Percentiles rank a stretch among this genome's conserved stretches.
Conservation (phyloP, 2,888 invertebrate genomes). For the Periphyllus acericola region DNA sequence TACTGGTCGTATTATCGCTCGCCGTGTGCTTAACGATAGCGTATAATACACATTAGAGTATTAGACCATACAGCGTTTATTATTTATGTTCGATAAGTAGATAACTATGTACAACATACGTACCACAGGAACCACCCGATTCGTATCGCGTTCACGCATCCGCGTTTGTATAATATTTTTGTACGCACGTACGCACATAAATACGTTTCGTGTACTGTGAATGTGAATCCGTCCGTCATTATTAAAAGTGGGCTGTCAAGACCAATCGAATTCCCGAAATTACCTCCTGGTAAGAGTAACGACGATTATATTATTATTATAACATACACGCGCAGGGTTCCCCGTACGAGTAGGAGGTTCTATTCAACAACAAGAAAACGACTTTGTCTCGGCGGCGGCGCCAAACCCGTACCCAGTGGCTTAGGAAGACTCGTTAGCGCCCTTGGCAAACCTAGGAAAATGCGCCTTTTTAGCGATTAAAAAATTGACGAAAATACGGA, state of each 20-base stretch:
- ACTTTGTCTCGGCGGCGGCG: background rate
- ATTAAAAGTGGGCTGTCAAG: conserved; percentile 40
- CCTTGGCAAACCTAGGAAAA: too few relatives aligned
- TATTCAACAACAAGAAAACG: conserved; percentile 20
- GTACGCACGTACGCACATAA: background rate
- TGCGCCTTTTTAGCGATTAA: too few relatives aligned
- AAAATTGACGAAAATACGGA: too few relatives aligned
- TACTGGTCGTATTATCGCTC: background rate
- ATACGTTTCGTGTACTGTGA: background rate
- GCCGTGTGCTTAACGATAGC: background rate
- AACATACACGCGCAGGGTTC: background rate
- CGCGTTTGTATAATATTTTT: too few relatives aligned
- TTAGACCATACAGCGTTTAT: background rate
- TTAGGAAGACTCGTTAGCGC: background rate
- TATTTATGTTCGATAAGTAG: background rate
- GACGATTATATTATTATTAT: background rate
- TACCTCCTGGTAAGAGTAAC: background rate
- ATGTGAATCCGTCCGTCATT: conserved; percentile 22
- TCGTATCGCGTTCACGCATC: background rate
- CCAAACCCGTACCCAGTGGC: too few relatives aligned
- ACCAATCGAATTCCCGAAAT: conserved; percentile 31
- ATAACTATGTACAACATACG: background rate
- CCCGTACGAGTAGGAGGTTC: conserved; percentile 10
- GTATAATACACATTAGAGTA: background rate
- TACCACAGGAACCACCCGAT: background rate